Percentiles rank a stretch among this genome's conserved stretches.
Evolutionary conservation across 2,888 invertebrate genomes (phyloP).

Genomic region (Tortricodes alternella): DNA sequence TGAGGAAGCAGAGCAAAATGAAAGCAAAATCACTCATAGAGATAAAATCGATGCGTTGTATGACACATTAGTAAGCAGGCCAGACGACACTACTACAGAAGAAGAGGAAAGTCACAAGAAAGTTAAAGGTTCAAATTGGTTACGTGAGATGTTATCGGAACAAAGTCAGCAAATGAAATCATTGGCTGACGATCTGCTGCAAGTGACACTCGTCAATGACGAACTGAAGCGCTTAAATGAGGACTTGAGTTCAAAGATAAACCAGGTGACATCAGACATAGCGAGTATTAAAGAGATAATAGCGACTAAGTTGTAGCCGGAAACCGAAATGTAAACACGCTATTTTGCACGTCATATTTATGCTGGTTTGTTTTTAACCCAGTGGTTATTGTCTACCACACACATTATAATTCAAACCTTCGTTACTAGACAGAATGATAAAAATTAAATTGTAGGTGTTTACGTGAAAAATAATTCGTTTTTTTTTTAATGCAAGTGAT

Average conservation of each 20-base stretch:
- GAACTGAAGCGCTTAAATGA: neutral
- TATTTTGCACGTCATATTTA: too few relatives aligned
- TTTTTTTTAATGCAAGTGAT: too few relatives aligned
- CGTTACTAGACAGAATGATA: too few relatives aligned
- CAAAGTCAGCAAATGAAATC: neutral
- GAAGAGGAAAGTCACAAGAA: neutral
- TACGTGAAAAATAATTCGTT: too few relatives aligned
- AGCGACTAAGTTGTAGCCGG: too few relatives aligned
- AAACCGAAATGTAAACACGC: too few relatives aligned
- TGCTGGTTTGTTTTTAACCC: too few relatives aligned
- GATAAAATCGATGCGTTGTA: neutral
- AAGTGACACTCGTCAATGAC: neutral
- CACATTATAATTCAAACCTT: too few relatives aligned
- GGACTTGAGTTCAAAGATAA: neutral
- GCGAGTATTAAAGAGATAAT: neutral
- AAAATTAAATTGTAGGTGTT: too few relatives aligned
- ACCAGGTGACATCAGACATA: neutral
- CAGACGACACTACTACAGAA: neutral
- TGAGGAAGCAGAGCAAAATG: neutral
- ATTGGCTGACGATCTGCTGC: neutral
- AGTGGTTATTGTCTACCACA: too few relatives aligned
- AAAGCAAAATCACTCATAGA: neutral
- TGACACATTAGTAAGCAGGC: neutral
- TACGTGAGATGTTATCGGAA: neutral
- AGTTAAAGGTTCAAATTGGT: too few relatives aligned